Evolutionary conservation across 37 sponge, comb jelly and placozoan genomes (phyloP), one percentile per base, ranked within the genome.

Genomic region (Theonella swinhoei): DNA sequence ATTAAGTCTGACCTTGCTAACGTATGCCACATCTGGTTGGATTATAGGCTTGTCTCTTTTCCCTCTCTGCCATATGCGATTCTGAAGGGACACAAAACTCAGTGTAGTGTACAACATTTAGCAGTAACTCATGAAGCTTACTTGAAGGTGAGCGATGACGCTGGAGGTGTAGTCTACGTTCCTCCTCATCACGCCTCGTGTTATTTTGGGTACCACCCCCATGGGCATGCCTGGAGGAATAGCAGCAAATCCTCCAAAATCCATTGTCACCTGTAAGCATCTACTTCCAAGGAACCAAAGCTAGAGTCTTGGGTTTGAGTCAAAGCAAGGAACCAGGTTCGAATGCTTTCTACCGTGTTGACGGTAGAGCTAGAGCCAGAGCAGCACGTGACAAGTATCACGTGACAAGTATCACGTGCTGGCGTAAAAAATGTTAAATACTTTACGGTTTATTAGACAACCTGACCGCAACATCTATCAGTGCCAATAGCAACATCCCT

Each of bases 131-230:
- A n/a, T n/a, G n/a, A n/a, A n/a, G n/a, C 88, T 83, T 39, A 97
- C 98, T 80, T 98, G 91, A 20, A 98, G 64, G 68, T 88, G 80
- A 25, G 79, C 80, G 29, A 98, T 63, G 23, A 91, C 82, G 19
- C 93, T 70, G 23, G 91, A 73, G 43, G 87, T 80, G 76, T 96
- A 96, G 83, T 98, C 99, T 14, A 98, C 92, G 22, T 88, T 88
- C 79, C 87, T 94, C 28, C 95, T 93, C 64, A 79, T 31, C 26
- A 83, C 8, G 30, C 74, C 67, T 25, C 69, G 68, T 35, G 54
- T 17, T 47, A 47, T 7, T 14, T 47, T 47, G 54, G 54, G 54
- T 7, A 47, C 14, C 54, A 47, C 14, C 54, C 11, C 11, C 54
- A 47, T 14, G 14, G 54, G 11, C 54, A n/a, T n/a, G n/a, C n/a